Evolutionary conservation across 2,888 invertebrate genomes (phyloP), one percentile per base, ranked within the genome.

Genomic region (Agriopis leucophaearia): DNA sequence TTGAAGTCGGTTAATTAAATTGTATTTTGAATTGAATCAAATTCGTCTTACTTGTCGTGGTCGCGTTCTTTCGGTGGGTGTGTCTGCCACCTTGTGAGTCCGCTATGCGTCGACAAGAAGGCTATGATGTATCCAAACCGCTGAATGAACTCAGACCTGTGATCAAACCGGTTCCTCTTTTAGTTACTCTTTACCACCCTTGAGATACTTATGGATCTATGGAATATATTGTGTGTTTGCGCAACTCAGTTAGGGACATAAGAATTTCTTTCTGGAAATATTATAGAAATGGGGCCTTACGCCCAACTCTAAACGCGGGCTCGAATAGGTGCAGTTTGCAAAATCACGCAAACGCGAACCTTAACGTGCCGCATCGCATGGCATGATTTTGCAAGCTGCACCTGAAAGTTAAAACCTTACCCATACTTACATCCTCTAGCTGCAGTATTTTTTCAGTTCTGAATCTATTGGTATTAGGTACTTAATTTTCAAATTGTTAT

Each of bases 31-130:
- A 45, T 15, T n/a, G 13, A 45, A 8, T 12, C 35, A 45, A n/a
- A 27, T 27, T 27, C 40, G 42, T 6, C 86, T 84, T 81, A 94
- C 94, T 84, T 91, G 48, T 90, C 90, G 66, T 73, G 80, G 36
- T 92, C 91, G 16, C 88, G 85, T 61, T 92, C 92, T 67, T 83
- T 90, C 0, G 90, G 90, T 1, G 94, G 94, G 66, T 93, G 94
- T 62, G 97, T 97, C 81, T 97, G 96, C 98, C 98, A 98, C 69
- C 98, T 94, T 0, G 98, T 97, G 4, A 99, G 94, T 0, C 98
- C 98, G 83, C 97, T 98, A 85, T 98, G 97, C 0, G 98, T 98
- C 51, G 98, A 97, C 83, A 99, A 94, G 88, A 98, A 99, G 1
- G 97, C 97, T 55, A 97, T 95, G 54, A 96, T 97, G 81, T 97